Evolutionary conservation across 23 tunicate species (phyloP), one percentile per base, ranked within the genome.

Genomic region (Oikopleura dioica): DNA sequence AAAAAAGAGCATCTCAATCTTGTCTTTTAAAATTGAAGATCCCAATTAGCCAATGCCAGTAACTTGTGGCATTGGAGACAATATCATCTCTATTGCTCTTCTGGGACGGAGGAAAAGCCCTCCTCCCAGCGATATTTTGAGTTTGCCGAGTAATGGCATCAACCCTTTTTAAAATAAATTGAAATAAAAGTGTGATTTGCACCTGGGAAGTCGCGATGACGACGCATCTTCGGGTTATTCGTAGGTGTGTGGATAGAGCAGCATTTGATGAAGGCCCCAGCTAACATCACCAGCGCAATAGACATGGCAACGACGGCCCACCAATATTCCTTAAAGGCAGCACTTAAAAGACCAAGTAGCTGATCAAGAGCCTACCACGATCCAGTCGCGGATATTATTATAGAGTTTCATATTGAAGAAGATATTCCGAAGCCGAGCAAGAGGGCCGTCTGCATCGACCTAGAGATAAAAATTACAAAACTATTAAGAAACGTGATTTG

Each of bases 361-460:
- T 16, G 59, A 50, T 50, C 23, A 50, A 50, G 59, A 50, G 24
- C 87, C 78, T 50, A 87, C 97, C 78, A 91, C 84, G 68, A 91
- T 91, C 97, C 97, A 91, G 35, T 82, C 77, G 35, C 59, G 85
- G 59, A 91, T 91, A 55, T 80, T 91, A 68, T 81, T 82, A 77
- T 91, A 91, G 35, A 91, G 78, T 76, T 79, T 82, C 35, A 92
- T 92, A 69, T 91, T 91, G 37, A 91, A 80, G 36, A 91, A 82
- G 24, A 92, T 92, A 50, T 91, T 78, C 75, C 82, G 85, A 26
- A 91, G 76, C 36, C 97, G 76, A n/a, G 97, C 85, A 79, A 91
- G 50, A 21, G 97, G 97, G 0, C 97, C 97, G 36, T 91, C 97
- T 16, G 97, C 97, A 69, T 91, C 97, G 28, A n/a, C n/a, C n/a